Evolutionary conservation across 2,113 vertebrate species (phyloP).

Genomic region (Myrmecobius fasciatus): DNA sequence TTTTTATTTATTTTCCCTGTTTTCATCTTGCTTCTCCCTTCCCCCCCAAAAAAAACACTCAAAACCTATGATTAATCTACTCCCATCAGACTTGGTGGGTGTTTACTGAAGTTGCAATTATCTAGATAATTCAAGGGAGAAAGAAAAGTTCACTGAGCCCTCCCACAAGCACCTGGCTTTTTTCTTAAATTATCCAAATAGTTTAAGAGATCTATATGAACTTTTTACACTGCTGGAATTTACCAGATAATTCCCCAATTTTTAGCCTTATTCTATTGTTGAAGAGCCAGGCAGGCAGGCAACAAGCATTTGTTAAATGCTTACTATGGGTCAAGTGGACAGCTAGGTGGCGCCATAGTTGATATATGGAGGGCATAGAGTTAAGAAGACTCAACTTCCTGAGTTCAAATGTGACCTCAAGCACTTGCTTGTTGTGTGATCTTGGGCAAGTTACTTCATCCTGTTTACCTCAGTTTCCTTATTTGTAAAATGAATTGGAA

Average conservation of each 20-base stretch:
- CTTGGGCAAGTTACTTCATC: background rate
- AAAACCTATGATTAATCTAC: conserved; percentile 54
- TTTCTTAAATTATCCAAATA: background rate
- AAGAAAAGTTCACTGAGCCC: background rate
- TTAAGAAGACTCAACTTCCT: background rate
- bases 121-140: background rate
- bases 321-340: background rate
- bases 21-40: conserved; percentile 36
- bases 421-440: background rate
- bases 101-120: conserved; percentile 31
- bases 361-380: background rate
- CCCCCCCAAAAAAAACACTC: background rate
- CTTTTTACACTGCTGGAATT: background rate
- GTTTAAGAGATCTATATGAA: background rate
- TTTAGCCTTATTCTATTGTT: background rate
- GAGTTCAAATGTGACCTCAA: background rate
- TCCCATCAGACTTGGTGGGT: conserved; percentile 22
- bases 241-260: background rate
- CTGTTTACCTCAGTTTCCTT: background rate
- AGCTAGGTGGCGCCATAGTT: background rate
- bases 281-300: conserved; percentile 3
- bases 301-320: background rate
- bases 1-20: conserved; percentile 61
- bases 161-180: background rate
- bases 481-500: background rate